Conservation (phyloP, 2,888 invertebrate species). For the Molanna angustata region DNA sequence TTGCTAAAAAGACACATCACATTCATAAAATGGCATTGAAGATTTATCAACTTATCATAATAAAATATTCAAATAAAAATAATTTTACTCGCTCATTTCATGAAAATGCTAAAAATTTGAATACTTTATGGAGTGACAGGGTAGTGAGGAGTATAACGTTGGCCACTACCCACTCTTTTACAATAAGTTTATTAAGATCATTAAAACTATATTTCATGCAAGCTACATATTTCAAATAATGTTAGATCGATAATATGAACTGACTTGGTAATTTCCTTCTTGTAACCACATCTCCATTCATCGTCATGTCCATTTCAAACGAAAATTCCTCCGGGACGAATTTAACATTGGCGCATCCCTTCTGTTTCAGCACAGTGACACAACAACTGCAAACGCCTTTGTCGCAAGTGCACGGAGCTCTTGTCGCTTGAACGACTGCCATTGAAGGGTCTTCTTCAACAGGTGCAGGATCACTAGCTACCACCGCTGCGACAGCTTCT, state of each 20-base stretch:
- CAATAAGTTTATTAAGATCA: no score
- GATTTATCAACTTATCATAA: no score
- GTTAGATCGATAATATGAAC: neutral
- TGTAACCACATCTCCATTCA: constrained; percentile 71
- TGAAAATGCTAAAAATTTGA: no score
- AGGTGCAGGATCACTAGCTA: constrained; percentile 4
- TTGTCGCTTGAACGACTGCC: constrained; percentile 49
- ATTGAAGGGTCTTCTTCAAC: constrained; percentile 4
- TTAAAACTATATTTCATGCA: neutral
- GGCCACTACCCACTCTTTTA: no score
- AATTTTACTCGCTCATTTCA: no score
- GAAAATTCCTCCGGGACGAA: constrained; percentile 82
- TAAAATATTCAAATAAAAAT: no score
- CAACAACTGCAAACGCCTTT: constrained; percentile 67
- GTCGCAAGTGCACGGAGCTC: constrained; percentile 62
- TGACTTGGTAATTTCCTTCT: constrained; percentile 72
- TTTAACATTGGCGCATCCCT: constrained; percentile 73
- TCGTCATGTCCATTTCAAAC: constrained; percentile 67
- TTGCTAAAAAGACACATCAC: no score
- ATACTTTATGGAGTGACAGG: no score
- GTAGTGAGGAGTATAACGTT: no score
- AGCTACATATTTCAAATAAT: no score
- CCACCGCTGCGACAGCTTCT: constrained; percentile 6
- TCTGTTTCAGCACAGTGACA: constrained; percentile 65
- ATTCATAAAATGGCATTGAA: no score